A percentile compares a stretch with the other conserved stretches of the same genome.
These are phyloP conservation scores for Varecia variegata DNA, from an alignment of 2,797 vertebrate species.

Conservation along the genomic window DNA sequence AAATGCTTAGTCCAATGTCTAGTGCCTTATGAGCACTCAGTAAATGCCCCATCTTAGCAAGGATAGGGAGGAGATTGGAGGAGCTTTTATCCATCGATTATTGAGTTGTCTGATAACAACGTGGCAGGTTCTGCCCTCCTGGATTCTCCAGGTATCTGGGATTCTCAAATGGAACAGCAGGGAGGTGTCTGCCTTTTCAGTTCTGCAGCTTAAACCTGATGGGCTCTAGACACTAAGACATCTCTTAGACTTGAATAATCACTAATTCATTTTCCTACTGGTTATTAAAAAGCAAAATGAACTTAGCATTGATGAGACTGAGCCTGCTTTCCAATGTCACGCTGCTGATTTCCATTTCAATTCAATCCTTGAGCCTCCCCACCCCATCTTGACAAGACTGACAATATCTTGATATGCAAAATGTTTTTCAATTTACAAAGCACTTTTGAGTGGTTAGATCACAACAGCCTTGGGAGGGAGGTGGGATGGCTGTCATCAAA, in stretches of 20 bases:
- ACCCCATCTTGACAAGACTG: not conserved
- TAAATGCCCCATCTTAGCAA: not conserved
- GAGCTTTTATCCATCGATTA: not conserved
- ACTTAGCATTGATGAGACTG: conserved; percentile 18
- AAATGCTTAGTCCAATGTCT: not conserved
- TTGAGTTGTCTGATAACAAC: not conserved
- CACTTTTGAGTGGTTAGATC: not conserved
- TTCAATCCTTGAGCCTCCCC: not conserved
- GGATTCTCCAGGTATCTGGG: not conserved
- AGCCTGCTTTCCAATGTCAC: not conserved
- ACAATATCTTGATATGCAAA: not conserved
- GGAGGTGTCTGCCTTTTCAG: not conserved
- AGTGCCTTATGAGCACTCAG: not conserved
- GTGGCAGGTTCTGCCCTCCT: not conserved
- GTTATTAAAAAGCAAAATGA: conserved; percentile 58
- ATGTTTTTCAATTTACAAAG: not conserved
- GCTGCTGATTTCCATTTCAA: not conserved
- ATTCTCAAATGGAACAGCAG: not conserved
- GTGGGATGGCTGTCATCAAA: not conserved
- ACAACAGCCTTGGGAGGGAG: not conserved
- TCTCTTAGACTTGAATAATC: conserved; percentile 23
- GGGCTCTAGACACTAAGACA: not conserved
- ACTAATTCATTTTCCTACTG: conserved; percentile 44
- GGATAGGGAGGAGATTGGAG: not conserved
- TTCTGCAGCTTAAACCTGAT: conserved; percentile 9